Evolutionary conservation across 2,797 vertebrate genomes (phyloP), one percentile per base, ranked within the genome.

Genomic region (Poeciliopsis turneri): DNA sequence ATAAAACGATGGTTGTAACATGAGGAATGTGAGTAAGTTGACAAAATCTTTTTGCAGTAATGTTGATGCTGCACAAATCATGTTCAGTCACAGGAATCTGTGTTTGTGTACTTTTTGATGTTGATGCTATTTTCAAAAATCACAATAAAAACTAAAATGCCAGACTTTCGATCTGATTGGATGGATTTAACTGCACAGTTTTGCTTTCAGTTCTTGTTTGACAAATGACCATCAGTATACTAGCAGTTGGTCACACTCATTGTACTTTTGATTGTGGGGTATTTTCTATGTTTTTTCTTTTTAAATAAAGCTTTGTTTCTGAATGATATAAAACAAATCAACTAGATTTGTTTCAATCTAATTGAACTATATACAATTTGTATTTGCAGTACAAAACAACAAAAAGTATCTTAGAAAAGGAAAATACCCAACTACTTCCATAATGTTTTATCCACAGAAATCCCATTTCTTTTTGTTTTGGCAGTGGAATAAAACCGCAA

Each of bases 371-470:
- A 30, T 70, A 8, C 74, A 76, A 69, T 13, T 6, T 75, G 1
- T 53, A 45, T 80, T 61, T 36, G 39, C 36, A 61, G 39, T 23
- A 49, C 13, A 73, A 59, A 59, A 46, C 33, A 47, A 59, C 71
- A 80, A 28, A 7, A 61, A 28, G 39, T 0, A 80, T 10, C 74
- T 51, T 75, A 39, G 77, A 53, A 51, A 61, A 46, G 75, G 76
- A 66, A 45, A 73, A 6, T 57, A 11, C 33, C 18, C 36, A 53
- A 53, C 8, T 53, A 25, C 20, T 53, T 53, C 8, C 8, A 25
- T 53, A 10, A 25, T 41, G 15, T 68, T 82, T 71, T 53, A 73
- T 75, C 72, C 47, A 33, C 7, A 82, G 20, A 30, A 79, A 71
- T 61, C 57, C 16, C 2, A 1, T 30, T 30, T 2, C 4, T n/a